Evolutionary conservation across 2,888 invertebrate species (phyloP).

Genomic region (Latheticus oryzae): DNA sequence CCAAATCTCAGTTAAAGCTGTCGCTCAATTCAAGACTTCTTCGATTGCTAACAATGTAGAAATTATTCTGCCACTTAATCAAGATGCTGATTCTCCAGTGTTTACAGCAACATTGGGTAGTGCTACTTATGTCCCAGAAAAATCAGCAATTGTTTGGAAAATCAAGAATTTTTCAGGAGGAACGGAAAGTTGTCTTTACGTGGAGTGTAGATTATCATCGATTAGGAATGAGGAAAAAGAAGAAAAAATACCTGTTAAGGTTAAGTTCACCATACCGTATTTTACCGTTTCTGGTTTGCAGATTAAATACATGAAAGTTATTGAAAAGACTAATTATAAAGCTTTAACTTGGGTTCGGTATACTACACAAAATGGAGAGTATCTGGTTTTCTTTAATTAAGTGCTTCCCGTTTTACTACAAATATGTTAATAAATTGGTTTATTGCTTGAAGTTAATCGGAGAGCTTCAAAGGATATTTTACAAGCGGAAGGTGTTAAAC

Average conservation of each 20-base stretch:
- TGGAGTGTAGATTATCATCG: conserved; percentile 93
- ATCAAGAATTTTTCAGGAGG: conserved; percentile 95
- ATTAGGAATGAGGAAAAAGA: conserved; percentile 89
- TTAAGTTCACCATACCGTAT: conserved; percentile 96
- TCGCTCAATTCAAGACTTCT: conserved; percentile 93
- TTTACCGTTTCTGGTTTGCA: conserved; percentile 97
- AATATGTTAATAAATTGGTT: background rate
- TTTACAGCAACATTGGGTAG: conserved; percentile 93
- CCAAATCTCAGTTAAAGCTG: conserved; percentile 96
- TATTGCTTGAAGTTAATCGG: too few species aligned
- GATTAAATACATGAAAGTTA: conserved; percentile 90
- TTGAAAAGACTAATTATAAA: conserved; percentile 96
- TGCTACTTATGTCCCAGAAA: conserved; percentile 93
- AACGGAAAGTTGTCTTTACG: conserved; percentile 93
- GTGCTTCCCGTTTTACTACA: conserved; percentile 11
- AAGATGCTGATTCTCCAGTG: conserved; percentile 94
- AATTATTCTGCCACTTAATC: conserved; percentile 90
- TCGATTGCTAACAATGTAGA: conserved; percentile 97
- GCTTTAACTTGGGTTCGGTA: conserved; percentile 96
- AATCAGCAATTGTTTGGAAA: conserved; percentile 94
- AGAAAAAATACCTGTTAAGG: conserved; percentile 93
- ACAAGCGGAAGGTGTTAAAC: too few species aligned
- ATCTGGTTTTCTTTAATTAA: conserved; percentile 66
- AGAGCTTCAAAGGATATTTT: too few species aligned
- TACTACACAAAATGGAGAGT: conserved; percentile 96